Percentiles rank a stretch among this genome's conserved stretches.
Evolutionary conservation across 1,140 invertebrate genomes (phyloP).

Genomic region (Leguminivora glycinivorella): DNA sequence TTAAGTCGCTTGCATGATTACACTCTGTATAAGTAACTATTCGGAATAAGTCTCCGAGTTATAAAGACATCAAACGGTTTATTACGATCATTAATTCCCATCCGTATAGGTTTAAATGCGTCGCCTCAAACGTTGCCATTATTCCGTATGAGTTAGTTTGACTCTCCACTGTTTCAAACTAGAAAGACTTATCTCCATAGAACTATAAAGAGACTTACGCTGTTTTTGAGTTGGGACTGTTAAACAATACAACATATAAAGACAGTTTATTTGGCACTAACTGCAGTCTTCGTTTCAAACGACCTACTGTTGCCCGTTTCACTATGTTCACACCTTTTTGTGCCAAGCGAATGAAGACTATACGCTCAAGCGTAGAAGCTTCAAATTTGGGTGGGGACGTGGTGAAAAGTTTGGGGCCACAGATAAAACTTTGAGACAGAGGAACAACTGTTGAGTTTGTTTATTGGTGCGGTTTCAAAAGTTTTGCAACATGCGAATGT

Average conservation of each 20-base stretch:
- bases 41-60: background rate
- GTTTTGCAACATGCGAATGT: background rate
- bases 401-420: background rate
- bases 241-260: conserved; percentile 13
- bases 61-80: conserved; percentile 8
- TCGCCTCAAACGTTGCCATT: conserved; percentile 12
- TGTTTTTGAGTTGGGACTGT: background rate
- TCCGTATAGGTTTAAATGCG: conserved; percentile 7
- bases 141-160: conserved; percentile 11
- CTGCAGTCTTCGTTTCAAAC: conserved; percentile 16
- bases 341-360: background rate
- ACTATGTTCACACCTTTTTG: background rate
- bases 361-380: background rate
- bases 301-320: background rate
- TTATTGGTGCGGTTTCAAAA: conserved; percentile 1
- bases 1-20: too few relatives aligned
- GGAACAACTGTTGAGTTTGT: conserved; percentile 37
- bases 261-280: conserved; percentile 6
- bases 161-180: background rate
- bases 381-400: background rate
- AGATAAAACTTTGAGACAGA: conserved; percentile 10
- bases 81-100: background rate
- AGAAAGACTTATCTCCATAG: background rate
- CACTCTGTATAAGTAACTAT: background rate
- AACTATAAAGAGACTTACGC: background rate